Base-by-base conservation (phyloP, 2,888 invertebrate species). In the Drosophila demipolita region DNA sequence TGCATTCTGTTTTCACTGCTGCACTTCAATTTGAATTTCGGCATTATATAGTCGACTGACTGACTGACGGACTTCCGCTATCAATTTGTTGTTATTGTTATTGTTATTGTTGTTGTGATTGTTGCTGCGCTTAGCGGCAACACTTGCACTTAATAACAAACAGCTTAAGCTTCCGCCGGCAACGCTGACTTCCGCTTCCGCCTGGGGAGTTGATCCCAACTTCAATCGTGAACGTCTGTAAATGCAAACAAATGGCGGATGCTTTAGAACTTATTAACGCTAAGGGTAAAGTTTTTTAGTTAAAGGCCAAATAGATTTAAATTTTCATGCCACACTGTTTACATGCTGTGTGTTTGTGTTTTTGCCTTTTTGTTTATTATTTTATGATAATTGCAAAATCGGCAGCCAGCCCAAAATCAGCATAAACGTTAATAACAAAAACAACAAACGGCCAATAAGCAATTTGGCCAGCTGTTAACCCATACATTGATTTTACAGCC, bases 131-230 rank as follows among this genome's bases (percentile, higher is more conserved):
- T 66, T 66, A 70, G 60, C 62, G 61, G 70, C 75, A 73, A 66
- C 85, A 72, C 82, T 71, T 65, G 72, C 74, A 55, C 49, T 20
- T 61, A 76, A 68, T 73, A 80, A 66, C 64, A 77, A 77, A 68
- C 68, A 77, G 67, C 75, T 78, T 48, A 23, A 57, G 65, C 66
- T 66, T 80, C 78, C 81, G 80, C 52, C 50, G 60, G 69, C 66
- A 76, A 72, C 74, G 60, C 69, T 61, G 53, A 73, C 82, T 75
- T 78, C 82, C 85, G 82, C 53, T 82, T 84, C 79, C 82, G 78
- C 52, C 73, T 38, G 49, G 40, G 26, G 6, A 36, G 23, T 17
- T 9, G 40, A 49, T 48, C 38, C 62, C n/a, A 59, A 45, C 12
- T 38, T 6, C 36, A 45, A 45, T 29, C 38, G 48, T 60, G 20